phyloP scores from a whole-genome alignment of 2,113 vertebrate species.

The Protomyctophum bolini region DNA sequence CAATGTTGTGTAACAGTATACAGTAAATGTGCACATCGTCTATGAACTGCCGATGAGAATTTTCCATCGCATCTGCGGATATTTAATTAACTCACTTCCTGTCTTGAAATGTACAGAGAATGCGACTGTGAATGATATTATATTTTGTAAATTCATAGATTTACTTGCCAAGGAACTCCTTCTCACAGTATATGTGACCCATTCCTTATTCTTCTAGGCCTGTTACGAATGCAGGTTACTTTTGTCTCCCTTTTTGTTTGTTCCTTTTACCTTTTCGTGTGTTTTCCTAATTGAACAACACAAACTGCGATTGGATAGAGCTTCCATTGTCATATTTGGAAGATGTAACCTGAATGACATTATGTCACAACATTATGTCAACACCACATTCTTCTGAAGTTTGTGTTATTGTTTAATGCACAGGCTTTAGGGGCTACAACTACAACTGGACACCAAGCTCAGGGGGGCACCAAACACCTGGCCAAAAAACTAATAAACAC shows the following conservation, averaged over 20 bases:
- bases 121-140: not conserved
- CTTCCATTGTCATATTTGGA: not conserved
- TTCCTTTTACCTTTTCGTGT: not conserved
- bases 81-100: not conserved
- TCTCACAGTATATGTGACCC: too few species aligned
- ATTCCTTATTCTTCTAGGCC: too few species aligned
- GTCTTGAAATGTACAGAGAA: not conserved
- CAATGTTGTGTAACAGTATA: constrained; percentile 49
- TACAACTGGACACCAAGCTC: too few species aligned
- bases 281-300: not conserved
- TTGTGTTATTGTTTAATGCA: too few species aligned
- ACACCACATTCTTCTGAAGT: too few species aligned
- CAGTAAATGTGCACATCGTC: constrained; percentile 37
- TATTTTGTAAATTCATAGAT: too few species aligned
- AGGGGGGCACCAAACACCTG: too few species aligned
- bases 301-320: not conserved
- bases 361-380: not conserved
- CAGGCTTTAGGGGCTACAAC: too few species aligned
- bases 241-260: too few species aligned
- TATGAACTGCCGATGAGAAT: constrained; percentile 12
- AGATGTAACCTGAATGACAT: not conserved
- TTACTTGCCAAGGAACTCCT: too few species aligned
- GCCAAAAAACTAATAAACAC: too few species aligned
- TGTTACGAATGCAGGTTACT: too few species aligned
- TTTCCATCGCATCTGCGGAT: constrained; percentile 5